Evolutionary conservation across 2,113 vertebrate species (phyloP).

Genomic region (Montifringilla adamsi): DNA sequence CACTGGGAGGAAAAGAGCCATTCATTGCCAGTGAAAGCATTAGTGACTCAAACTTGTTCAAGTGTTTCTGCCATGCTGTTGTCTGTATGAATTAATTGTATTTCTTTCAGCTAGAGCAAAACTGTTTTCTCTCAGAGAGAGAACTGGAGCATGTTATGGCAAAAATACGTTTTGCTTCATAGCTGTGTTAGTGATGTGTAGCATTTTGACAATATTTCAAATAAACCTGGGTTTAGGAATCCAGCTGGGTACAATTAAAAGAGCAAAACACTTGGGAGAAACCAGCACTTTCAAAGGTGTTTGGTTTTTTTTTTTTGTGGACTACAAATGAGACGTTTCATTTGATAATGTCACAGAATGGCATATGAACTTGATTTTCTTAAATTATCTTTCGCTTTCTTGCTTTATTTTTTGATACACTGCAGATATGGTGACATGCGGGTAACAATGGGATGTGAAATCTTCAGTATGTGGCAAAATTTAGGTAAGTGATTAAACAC

Average conservation of each 20-base stretch:
- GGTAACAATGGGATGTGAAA: slow-evolving; percentile 99
- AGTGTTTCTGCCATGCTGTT: not conserved
- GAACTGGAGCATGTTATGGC: not conserved
- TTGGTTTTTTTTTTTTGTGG: not conserved
- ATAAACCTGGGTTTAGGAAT: not conserved
- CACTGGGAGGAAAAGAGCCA: not conserved
- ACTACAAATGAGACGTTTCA: not conserved
- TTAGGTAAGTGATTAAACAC: slow-evolving; percentile 79
- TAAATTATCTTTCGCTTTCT: not conserved
- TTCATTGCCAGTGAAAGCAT: not conserved
- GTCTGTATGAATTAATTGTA: not conserved
- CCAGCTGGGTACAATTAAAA: not conserved
- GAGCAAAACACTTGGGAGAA: not conserved
- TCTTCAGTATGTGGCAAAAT: slow-evolving; percentile 99
- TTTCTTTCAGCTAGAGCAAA: not conserved
- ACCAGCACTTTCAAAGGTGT: not conserved
- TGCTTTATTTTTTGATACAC: slow-evolving; percentile 24
- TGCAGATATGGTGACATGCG: slow-evolving; percentile 97
- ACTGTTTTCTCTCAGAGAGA: not conserved
- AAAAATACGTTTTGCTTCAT: not conserved
- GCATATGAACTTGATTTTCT: not conserved
- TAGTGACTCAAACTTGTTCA: not conserved
- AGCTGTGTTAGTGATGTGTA: not conserved
- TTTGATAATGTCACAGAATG: not conserved
- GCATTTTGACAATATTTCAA: not conserved